Base-by-base conservation (phyloP, 1,140 invertebrate genomes). In the Neotoxoptera formosana region DNA sequence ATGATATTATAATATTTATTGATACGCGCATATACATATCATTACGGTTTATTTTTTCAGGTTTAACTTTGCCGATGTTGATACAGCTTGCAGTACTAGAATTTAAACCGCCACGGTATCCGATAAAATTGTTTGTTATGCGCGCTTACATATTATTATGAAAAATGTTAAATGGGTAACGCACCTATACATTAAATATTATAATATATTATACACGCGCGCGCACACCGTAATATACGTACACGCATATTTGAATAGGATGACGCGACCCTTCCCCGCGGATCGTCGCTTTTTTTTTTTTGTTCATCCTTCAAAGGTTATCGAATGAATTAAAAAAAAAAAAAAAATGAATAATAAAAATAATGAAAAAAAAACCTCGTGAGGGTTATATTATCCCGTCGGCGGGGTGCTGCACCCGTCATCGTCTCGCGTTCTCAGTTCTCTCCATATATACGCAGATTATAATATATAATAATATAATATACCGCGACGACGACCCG, bases 251-350 rank as follows among this genome's bases (percentile, higher is more conserved):
- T 86, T 93, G 81, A 93, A 86, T 93, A 86, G 89, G 53, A 90
- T 23, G 47, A 21, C 21, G n/a, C 67, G 87, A 88, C 87, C 76
- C 91, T 86, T 86, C 56, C 60, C n/a, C 60, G 60, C 11, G 56
- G 45, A 90, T 90, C 11, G 45, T 92, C 60, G 60, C 30, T 30
- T 30, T 45, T 76, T 45, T 91, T 25, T 76, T 83, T 93, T 93
- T 86, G 84, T 93, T 56, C 36, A 81, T 94, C 41, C 48, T 86
- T 36, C 93, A 41, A 93, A 93, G 48, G 76, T 53, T 93, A 83
- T 83, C 36, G 91, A 86, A 93, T 56, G 81, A 93, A 86, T 86
- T 93, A 81, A 20, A 60, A 56, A 60, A 56, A 89, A 89, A 60
- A 90, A 67, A 56, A 6, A n/a, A 20, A 34, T 76, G n/a, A n/a